These are phyloP conservation scores for Montipora efflorescens DNA, from an alignment of 64 coral and sea anemone species.

Conservation along the genomic window DNA sequence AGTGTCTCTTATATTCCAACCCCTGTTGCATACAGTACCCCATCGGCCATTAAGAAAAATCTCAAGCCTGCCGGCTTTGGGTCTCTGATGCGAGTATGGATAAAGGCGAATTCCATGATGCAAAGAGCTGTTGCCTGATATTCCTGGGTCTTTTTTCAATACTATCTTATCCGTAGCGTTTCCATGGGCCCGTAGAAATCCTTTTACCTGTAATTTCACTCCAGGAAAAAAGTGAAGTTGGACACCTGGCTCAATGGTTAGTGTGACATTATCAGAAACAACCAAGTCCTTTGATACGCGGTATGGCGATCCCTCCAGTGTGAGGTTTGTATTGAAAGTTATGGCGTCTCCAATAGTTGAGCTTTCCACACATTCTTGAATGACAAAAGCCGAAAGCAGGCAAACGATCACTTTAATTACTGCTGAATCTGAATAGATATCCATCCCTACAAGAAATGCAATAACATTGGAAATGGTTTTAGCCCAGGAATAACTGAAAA, in stretches of 20 bases:
- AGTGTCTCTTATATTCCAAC: slow-evolving; percentile 21
- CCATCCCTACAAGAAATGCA: no score
- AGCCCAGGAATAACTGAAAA: no score
- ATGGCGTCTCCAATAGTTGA: not conserved
- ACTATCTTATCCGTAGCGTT: slow-evolving; percentile 9
- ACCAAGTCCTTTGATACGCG: slow-evolving; percentile 12
- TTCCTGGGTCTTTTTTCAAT: slow-evolving; percentile 18
- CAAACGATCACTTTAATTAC: not conserved
- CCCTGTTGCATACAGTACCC: slow-evolving; percentile 51
- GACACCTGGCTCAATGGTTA: slow-evolving; percentile 58
- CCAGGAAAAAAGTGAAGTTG: slow-evolving; percentile 27
- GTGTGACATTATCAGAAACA: not conserved
- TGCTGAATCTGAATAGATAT: not conserved
- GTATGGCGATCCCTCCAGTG: slow-evolving; percentile 24
- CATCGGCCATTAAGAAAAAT: slow-evolving; percentile 42
- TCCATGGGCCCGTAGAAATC: slow-evolving; percentile 42
- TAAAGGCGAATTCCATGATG: slow-evolving; percentile 21
- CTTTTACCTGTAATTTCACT: slow-evolving; percentile 30
- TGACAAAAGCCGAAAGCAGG: not conserved
- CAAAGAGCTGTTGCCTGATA: not conserved
- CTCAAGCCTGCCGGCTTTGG: slow-evolving; percentile 25
- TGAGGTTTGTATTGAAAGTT: slow-evolving; percentile 1
- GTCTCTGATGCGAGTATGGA: not conserved
- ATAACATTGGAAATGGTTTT: no score
- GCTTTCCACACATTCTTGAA: not conserved